These are phyloP conservation scores for Globicephala melas DNA, from an alignment of 2,113 vertebrate genomes.

Conservation along the genomic window DNA sequence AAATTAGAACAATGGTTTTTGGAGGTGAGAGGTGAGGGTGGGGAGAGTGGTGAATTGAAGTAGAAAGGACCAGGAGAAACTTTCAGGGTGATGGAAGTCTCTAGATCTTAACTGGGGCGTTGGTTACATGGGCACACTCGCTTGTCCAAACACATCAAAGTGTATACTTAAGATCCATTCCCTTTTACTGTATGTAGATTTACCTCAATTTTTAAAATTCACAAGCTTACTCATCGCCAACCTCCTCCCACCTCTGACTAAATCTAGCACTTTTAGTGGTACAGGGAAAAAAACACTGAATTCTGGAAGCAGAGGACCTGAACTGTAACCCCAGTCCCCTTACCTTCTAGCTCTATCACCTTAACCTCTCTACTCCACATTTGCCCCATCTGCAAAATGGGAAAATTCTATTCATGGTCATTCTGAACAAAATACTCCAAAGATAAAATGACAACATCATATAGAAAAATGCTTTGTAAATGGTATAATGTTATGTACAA, in stretches of 20 bases:
- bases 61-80: background rate
- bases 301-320: background rate
- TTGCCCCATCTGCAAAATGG: background rate
- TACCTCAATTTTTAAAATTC: background rate
- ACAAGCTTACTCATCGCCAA: background rate
- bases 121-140: background rate
- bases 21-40: background rate
- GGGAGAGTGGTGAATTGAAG: too few species aligned
- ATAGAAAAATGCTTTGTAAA: background rate
- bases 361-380: too few species aligned
- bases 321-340: background rate
- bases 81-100: background rate
- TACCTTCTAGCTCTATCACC: background rate
- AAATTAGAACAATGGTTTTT: background rate
- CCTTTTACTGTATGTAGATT: background rate
- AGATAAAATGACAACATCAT: background rate
- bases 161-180: background rate
- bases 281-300: background rate
- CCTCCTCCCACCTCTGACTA: background rate
- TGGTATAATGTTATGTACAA: rapidly evolving
- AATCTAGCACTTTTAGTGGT: background rate
- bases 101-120: background rate
- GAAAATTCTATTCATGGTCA: rapidly evolving
- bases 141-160: background rate
- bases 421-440: background rate